Evolutionary conservation across 2,797 vertebrate species (phyloP).

Genomic region (Pagetopsis macropterus): DNA sequence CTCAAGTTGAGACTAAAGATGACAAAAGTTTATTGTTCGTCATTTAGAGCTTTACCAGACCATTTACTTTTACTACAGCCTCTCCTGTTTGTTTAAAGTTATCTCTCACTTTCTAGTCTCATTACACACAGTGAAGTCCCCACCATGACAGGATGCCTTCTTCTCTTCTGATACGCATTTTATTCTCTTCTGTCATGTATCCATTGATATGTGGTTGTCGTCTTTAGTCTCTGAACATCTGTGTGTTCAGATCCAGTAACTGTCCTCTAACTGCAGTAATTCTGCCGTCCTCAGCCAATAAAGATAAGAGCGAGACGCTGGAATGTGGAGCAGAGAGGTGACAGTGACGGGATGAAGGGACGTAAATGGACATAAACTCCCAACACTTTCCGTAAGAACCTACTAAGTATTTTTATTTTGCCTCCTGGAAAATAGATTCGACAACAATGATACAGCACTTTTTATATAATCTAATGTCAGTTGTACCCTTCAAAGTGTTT

Average conservation of each 20-base stretch:
- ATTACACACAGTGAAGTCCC: conserved; percentile 19
- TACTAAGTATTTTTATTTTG: neutral
- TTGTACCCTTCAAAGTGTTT: neutral
- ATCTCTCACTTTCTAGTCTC: conserved; percentile 21
- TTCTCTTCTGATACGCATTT: conserved; percentile 23
- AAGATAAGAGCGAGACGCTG: conserved; percentile 77
- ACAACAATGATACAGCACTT: neutral
- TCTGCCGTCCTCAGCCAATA: conserved; percentile 77
- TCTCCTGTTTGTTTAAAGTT: conserved; percentile 1
- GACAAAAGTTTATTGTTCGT: conserved; percentile 39
- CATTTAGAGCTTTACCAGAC: conserved; percentile 52
- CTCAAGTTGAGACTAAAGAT: neutral
- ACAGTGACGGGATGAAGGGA: conserved; percentile 59
- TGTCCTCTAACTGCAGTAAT: conserved; percentile 60
- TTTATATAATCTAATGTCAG: neutral
- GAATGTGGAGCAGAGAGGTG: conserved; percentile 73
- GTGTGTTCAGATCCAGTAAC: conserved; percentile 45
- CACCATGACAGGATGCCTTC: conserved; percentile 6
- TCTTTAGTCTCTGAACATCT: conserved; percentile 53
- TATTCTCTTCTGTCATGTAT: conserved; percentile 21
- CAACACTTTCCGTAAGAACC: conserved; percentile 31
- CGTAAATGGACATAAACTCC: conserved; percentile 42
- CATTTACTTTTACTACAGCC: conserved; percentile 59
- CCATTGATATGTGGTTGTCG: conserved; percentile 55
- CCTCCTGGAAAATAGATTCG: neutral